Conservation (phyloP, 1,140 invertebrate species). For the Drosophila orena region DNA sequence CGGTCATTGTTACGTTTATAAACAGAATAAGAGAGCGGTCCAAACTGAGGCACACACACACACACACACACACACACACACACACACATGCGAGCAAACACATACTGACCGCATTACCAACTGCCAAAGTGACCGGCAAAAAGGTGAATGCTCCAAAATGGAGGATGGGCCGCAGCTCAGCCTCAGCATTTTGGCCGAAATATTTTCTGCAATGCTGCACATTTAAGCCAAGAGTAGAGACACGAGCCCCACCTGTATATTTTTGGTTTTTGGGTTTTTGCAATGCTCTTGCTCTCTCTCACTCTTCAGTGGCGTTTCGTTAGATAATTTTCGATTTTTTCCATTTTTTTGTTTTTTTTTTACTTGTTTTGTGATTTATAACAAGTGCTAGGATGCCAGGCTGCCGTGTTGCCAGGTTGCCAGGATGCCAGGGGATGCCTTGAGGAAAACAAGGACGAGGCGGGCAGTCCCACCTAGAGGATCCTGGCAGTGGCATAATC, state of each 20-base stretch:
- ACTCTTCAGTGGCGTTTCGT: constrained; percentile 36
- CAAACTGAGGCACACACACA: neutral
- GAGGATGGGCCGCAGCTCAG: constrained; percentile 6
- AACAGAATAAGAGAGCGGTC: constrained; percentile 10
- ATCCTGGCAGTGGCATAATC: constrained; percentile 46
- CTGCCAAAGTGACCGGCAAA: constrained; percentile 41
- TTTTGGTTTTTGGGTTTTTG: constrained; percentile 25
- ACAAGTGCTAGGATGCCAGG: constrained; percentile 19
- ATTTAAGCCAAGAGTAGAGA: neutral
- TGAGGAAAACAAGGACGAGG: neutral
- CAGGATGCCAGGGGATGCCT: neutral
- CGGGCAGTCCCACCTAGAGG: neutral
- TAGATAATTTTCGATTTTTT: constrained; percentile 47
- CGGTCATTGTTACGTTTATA: constrained; percentile 48
- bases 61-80: neutral
- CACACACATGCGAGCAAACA: constrained; percentile 2
- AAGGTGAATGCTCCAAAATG: constrained; percentile 1
- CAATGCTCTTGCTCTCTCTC: constrained; percentile 32
- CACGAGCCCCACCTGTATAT: constrained; percentile 13
- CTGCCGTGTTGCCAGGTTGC: constrained; percentile 1
- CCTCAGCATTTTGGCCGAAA: constrained; percentile 38
- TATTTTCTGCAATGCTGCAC: constrained; percentile 50
- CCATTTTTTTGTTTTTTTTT: constrained; percentile 7
- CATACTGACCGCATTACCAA: constrained; percentile 54
- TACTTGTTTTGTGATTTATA: constrained; percentile 57